These are phyloP conservation scores for Apteryx owenii DNA, from an alignment of 2,113 vertebrate species.

Conservation along the genomic window DNA sequence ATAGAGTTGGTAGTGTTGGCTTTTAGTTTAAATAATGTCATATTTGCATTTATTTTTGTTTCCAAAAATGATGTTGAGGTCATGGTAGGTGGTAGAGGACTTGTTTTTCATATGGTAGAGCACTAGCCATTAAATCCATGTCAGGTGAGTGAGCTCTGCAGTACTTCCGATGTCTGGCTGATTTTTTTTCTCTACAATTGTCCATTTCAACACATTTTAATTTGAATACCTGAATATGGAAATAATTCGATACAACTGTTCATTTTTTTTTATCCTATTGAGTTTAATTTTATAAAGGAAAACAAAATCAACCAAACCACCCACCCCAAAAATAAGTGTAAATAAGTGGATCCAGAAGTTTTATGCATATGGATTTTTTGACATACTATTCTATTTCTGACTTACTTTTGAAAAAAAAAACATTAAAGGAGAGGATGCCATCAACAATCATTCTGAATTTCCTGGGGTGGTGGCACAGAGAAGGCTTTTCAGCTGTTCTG, in stretches of 20 bases:
- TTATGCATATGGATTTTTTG: neutral
- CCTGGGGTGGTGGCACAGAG: neutral
- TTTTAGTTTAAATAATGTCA: neutral
- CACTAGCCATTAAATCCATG: neutral
- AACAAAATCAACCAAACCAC: neutral
- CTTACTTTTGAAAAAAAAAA: neutral
- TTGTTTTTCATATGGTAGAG: neutral
- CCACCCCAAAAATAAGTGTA: neutral
- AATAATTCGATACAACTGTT: neutral
- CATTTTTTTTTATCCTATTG: neutral
- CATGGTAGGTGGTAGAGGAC: neutral
- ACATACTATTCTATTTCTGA: neutral
- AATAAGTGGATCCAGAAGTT: fast-evolving
- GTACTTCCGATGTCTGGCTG: neutral
- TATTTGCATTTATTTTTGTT: neutral
- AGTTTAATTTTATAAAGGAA: neutral
- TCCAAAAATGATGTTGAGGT: neutral
- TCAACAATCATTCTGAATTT: neutral
- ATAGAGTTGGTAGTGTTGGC: neutral
- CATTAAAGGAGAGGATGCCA: neutral
- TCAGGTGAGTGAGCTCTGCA: fast-evolving
- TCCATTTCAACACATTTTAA: neutral
- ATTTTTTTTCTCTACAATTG: neutral
- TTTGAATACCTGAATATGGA: neutral
- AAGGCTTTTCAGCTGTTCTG: neutral